Conservation (phyloP, 2,113 vertebrate species). For the Caranx melampygus region DNA sequence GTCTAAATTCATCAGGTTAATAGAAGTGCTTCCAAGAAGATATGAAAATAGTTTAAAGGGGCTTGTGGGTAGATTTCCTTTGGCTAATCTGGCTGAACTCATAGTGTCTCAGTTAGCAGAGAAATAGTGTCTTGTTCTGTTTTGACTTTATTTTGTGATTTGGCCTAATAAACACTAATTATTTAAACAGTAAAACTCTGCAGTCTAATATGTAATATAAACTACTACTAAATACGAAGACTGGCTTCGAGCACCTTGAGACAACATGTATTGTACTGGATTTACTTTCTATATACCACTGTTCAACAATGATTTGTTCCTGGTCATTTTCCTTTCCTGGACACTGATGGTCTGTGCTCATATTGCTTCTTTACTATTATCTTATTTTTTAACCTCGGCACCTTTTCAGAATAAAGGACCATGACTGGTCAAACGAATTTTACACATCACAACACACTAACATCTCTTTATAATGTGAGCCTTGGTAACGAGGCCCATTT, state of each 20-base stretch:
- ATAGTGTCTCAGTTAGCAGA: not conserved
- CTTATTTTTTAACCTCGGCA: not conserved
- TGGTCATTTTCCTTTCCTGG: not conserved
- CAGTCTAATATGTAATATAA: not conserved
- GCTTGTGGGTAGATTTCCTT: too few relatives aligned
- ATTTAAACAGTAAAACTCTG: not conserved
- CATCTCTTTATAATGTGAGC: constrained; percentile 22
- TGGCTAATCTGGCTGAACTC: too few relatives aligned
- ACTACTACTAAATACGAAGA: not conserved
- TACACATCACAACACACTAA: not conserved
- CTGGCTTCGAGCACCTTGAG: not conserved
- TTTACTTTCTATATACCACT: not conserved
- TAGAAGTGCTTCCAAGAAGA: too few relatives aligned
- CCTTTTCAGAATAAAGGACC: not conserved
- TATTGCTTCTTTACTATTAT: not conserved
- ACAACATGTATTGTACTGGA: not conserved
- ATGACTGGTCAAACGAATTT: constrained; percentile 10
- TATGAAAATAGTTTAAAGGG: too few relatives aligned
- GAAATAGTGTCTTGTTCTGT: not conserved
- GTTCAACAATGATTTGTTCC: too few relatives aligned
- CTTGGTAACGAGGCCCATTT: constrained; percentile 54
- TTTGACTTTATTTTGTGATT: not conserved
- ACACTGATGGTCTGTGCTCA: not conserved
- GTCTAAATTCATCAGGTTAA: too few relatives aligned
- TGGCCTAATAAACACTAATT: constrained; percentile 1